phyloP scores from a whole-genome alignment of 2,888 invertebrate species.

The Acanthosepion esculentum region DNA sequence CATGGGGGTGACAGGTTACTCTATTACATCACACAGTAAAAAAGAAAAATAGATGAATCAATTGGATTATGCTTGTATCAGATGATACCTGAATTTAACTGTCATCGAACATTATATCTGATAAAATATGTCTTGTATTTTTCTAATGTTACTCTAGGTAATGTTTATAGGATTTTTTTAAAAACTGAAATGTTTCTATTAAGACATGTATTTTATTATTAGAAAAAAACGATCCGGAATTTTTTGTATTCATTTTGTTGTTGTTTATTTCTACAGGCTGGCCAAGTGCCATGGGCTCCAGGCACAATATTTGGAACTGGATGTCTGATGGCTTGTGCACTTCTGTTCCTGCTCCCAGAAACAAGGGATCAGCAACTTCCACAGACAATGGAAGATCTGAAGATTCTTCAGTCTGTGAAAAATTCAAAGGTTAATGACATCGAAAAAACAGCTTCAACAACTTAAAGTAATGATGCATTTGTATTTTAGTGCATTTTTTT shows the following conservation, averaged over 20 bases:
- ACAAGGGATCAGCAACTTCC: slow-evolving; percentile 55
- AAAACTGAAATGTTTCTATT: too few species aligned
- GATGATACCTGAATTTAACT: too few species aligned
- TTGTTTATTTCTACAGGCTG: slow-evolving; percentile 47
- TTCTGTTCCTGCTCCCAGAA: slow-evolving; percentile 53
- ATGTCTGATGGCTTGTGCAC: slow-evolving; percentile 52
- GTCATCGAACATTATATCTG: too few species aligned
- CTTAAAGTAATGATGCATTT: not conserved
- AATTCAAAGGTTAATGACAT: not conserved
- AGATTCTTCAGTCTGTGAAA: not conserved
- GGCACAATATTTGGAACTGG: slow-evolving; percentile 53
- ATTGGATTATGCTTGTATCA: too few species aligned
- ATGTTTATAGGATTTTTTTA: too few species aligned
- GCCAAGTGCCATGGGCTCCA: slow-evolving; percentile 53
- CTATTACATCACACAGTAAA: too few species aligned
- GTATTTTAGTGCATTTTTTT: not conserved
- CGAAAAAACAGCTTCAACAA: not conserved
- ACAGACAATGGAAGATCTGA: slow-evolving; percentile 54
- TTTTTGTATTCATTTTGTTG: not conserved
- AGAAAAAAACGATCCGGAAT: too few species aligned
- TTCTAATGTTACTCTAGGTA: too few species aligned
- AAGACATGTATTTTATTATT: too few species aligned
- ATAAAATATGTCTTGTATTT: too few species aligned
- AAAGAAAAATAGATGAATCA: too few species aligned
- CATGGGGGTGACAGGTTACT: too few species aligned